A percentile compares a stretch with the other conserved stretches of the same genome.
These are phyloP conservation scores for Erannis defoliaria DNA, from an alignment of 2,888 invertebrate genomes.

Conservation along the genomic window DNA sequence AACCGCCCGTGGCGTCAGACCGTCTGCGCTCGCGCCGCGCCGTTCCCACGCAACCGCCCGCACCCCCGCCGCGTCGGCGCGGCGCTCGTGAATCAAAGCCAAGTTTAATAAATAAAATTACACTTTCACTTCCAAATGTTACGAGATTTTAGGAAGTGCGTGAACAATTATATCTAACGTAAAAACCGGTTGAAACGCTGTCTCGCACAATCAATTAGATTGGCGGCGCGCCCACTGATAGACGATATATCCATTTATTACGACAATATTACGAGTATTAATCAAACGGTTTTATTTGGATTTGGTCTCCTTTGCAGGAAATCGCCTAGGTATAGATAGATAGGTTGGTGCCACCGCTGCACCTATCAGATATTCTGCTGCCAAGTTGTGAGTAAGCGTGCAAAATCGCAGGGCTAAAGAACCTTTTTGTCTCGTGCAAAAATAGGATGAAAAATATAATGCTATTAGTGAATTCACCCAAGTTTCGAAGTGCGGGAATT, in stretches of 20 bases:
- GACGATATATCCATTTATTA: slow-evolving; percentile 5
- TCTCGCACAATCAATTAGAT: slow-evolving; percentile 30
- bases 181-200: slow-evolving; percentile 32
- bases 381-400: too few species aligned
- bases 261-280: neutral
- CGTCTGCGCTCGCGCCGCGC: slow-evolving; percentile 66
- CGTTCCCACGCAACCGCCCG: slow-evolving; percentile 64
- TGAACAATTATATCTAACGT: slow-evolving; percentile 37
- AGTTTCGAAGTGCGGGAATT: too few species aligned
- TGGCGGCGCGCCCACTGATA: slow-evolving; percentile 25
- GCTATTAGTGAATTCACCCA: too few species aligned
- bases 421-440: too few species aligned
- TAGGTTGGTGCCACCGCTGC: too few species aligned
- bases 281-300: neutral
- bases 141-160: slow-evolving; percentile 57
- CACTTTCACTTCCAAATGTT: slow-evolving; percentile 73
- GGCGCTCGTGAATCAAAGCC: slow-evolving; percentile 62
- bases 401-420: too few species aligned
- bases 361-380: too few species aligned
- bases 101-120: slow-evolving; percentile 69
- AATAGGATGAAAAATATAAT: too few species aligned
- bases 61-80: slow-evolving; percentile 50
- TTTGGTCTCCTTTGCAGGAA: too few species aligned
- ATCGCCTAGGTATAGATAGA: too few species aligned
- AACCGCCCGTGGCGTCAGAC: slow-evolving; percentile 79